Base-by-base conservation (phyloP, 1,140 invertebrate genomes). In the Drosophila nasuta region DNA sequence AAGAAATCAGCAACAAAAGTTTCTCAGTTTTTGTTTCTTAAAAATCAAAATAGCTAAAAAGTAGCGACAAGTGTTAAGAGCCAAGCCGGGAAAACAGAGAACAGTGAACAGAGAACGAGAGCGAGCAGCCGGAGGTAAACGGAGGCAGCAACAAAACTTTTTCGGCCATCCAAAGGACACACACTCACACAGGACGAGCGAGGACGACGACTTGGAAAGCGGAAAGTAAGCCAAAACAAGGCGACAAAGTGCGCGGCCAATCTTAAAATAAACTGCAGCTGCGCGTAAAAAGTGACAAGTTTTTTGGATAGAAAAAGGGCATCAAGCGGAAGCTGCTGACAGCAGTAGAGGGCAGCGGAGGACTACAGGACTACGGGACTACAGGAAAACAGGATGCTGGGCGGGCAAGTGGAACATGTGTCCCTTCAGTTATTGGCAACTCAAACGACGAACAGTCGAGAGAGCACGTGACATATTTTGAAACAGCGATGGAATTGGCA, bases 1-100 rank as follows among this genome's bases (percentile, higher is more conserved):
- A 87, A 88, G 83, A 88, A 88, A 88, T 88, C 83, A 88, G 85
- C 85, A 88, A 88, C 77, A 88, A 88, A 88, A 89, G 85, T 88
- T 88, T 69, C 58, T 38, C 35, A 65, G 68, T 82, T 82, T 88
- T 88, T 88, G 83, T 87, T 87, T 82, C 77, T 83, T 65, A 82
- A 88, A 87, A 88, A 87, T 87, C 83, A 87, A 87, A 87, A 87
- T 87, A 87, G 83, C 83, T 83, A 87, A 87, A 87, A 87, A 83
- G 83, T 88, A 89, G 83, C 83, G 83, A 87, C 83, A 87, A 87
- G 83, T 87, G 82, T 77, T 88, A 52, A 43, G 81, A 49, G 33
- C 6, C 41, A 70, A 66, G 48, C 30, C 25, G 20, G 20, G 11
- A 35, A 43, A 43, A 13, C 11, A 15, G 13, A 25, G 20, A 25